phyloP scores from a whole-genome alignment of 2,797 vertebrate genomes.

The Etheostoma nigrum region DNA sequence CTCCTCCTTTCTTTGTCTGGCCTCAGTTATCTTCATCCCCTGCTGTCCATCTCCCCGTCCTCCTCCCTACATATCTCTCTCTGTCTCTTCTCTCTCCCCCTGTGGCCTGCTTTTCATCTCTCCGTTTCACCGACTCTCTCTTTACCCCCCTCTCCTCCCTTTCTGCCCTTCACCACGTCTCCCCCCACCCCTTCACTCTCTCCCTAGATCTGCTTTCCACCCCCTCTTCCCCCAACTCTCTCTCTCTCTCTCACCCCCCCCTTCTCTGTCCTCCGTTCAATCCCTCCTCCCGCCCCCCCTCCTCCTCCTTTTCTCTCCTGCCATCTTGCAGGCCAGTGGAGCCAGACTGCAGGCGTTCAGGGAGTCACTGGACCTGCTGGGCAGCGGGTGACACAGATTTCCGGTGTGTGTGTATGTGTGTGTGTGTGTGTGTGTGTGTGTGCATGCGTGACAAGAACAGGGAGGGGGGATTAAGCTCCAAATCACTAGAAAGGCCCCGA shows the following conservation, averaged over 20 bases:
- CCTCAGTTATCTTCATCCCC: constrained; percentile 75
- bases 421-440: constrained; percentile 39
- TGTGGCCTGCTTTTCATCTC: constrained; percentile 76
- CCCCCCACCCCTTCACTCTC: constrained; percentile 43
- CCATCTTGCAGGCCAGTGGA: constrained; percentile 84
- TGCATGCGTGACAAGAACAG: constrained; percentile 66
- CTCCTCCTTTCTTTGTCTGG: constrained; percentile 70
- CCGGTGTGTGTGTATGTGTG: constrained; percentile 75
- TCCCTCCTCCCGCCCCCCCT: constrained; percentile 26
- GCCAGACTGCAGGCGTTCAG: constrained; percentile 84
- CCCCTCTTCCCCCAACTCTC: constrained; percentile 24
- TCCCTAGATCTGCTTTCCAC: constrained; percentile 71
- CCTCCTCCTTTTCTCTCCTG: constrained; percentile 75
- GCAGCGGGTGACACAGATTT: constrained; percentile 86
- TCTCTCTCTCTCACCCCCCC: constrained; percentile 7
- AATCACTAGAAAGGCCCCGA: constrained; percentile 82
- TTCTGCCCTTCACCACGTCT: constrained; percentile 63
- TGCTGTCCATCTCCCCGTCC: constrained; percentile 75
- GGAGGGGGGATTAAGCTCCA: constrained; percentile 80
- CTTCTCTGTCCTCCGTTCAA: constrained; percentile 56
- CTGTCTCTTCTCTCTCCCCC: constrained; percentile 61
- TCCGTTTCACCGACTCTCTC: constrained; percentile 59
- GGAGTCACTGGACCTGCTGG: constrained; percentile 85
- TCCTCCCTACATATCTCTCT: constrained; percentile 59
- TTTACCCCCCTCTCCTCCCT: constrained; percentile 30